These are phyloP conservation scores for Xerus rutilus DNA, from an alignment of 2,797 vertebrate species.

Conservation along the genomic window DNA sequence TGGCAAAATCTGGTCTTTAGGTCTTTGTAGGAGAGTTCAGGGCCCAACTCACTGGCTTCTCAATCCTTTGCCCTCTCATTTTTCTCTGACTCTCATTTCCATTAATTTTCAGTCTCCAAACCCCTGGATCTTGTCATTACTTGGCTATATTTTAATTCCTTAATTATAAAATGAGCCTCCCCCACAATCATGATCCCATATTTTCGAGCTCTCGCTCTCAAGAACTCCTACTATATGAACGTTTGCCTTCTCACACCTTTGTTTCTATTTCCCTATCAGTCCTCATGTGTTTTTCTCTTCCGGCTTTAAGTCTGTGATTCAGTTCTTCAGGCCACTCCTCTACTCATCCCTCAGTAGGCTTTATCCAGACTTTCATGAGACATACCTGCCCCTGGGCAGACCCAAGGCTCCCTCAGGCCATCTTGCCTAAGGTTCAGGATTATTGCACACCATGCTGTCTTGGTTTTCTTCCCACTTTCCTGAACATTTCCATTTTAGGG, in stretches of 20 bases:
- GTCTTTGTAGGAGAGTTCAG: neutral
- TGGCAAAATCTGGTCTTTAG: neutral
- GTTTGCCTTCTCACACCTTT: neutral
- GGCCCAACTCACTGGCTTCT: neutral
- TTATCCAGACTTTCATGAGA: neutral
- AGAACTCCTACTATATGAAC: neutral
- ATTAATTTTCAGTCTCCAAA: neutral
- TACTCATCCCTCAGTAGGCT: neutral
- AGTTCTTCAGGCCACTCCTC: neutral
- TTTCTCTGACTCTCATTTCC: neutral
- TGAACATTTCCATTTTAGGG: neutral
- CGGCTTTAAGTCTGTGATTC: neutral
- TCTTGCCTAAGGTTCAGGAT: neutral
- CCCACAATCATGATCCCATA: accelerated
- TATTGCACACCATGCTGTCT: neutral
- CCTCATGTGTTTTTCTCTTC: neutral
- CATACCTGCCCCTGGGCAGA: neutral
- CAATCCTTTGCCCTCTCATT: neutral
- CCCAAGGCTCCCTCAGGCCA: neutral
- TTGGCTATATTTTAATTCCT: neutral
- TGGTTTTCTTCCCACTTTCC: neutral
- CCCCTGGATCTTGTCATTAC: neutral
- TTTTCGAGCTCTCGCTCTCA: neutral
- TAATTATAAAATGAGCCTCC: neutral
- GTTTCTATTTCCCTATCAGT: neutral